phyloP scores from a whole-genome alignment of 1,140 invertebrate species.

The Trichoplusia ni region DNA sequence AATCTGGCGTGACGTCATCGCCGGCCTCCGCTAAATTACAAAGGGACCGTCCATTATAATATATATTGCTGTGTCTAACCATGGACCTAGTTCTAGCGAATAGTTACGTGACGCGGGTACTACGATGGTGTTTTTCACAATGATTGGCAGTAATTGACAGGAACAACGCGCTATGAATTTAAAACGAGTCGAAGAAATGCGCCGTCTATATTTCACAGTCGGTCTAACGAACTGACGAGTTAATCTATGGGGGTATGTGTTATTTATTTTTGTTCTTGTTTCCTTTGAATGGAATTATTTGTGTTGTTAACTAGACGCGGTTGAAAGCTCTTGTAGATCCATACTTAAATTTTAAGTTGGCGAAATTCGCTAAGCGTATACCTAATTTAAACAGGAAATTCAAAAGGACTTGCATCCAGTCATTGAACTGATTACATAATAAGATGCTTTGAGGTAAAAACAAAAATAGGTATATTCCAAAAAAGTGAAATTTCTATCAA shows the following conservation, averaged over 20 bases:
- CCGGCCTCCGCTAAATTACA: constrained; percentile 34
- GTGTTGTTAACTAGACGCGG: neutral
- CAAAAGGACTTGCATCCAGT: no score
- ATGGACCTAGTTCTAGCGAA: neutral
- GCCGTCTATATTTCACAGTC: constrained; percentile 10
- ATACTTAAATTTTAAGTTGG: no score
- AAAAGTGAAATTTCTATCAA: no score
- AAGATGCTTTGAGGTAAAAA: no score
- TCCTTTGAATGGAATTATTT: neutral
- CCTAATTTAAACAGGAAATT: no score
- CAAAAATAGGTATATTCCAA: no score
- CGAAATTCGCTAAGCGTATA: no score
- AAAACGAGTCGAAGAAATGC: neutral
- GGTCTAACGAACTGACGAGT: constrained; percentile 15
- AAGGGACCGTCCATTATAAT: constrained; percentile 36
- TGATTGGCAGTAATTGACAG: constrained; percentile 25
- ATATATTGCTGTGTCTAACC: constrained; percentile 33
- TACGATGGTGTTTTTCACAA: constrained; percentile 16
- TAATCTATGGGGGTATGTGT: constrained; percentile 9
- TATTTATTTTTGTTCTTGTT: neutral
- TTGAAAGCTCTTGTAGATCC: neutral
- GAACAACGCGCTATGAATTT: neutral
- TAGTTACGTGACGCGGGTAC: constrained; percentile 10
- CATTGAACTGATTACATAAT: no score
- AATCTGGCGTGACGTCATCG: constrained; percentile 24